A percentile compares a stretch with the other conserved stretches of the same genome.
Evolutionary conservation across 1,140 invertebrate species (phyloP).

Genomic region (Plectrocnemia conspersa): DNA sequence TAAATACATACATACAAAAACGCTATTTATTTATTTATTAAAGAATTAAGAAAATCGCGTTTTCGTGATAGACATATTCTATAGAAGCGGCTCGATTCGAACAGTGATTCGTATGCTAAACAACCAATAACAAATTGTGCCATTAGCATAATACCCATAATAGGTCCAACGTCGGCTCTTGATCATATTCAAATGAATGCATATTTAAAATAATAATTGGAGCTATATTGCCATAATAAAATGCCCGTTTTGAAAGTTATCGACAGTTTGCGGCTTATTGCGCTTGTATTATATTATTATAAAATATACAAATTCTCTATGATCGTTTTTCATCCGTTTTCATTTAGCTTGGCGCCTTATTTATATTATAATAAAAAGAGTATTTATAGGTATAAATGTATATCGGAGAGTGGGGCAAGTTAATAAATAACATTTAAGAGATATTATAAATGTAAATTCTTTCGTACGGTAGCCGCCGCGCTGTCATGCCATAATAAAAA

Average conservation of each 20-base stretch:
- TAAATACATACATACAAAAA: too few species aligned
- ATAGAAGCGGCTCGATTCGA: neutral
- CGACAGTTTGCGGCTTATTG: neutral
- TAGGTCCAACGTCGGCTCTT: neutral
- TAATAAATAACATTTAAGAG: constrained; percentile 28
- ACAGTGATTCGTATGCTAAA: constrained; percentile 15
- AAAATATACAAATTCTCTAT: too few species aligned
- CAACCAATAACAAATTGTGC: constrained; percentile 16
- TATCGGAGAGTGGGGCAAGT: neutral
- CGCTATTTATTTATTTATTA: too few species aligned
- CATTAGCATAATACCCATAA: constrained; percentile 15
- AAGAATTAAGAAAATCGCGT: too few species aligned
- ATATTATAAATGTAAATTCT: constrained; percentile 30
- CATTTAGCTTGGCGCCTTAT: too few species aligned
- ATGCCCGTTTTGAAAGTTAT: neutral
- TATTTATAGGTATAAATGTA: too few species aligned
- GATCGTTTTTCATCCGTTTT: too few species aligned
- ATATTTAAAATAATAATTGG: constrained; percentile 8
- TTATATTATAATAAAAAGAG: too few species aligned
- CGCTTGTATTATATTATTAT: neutral
- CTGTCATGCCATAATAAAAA: constrained; percentile 29
- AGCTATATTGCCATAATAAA: neutral
- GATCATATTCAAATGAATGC: constrained; percentile 5
- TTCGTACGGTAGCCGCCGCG: constrained; percentile 18
- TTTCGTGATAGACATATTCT: too few species aligned